These are phyloP conservation scores for Drosophila pectinifera DNA, from an alignment of 1,140 invertebrate genomes.

Conservation along the genomic window DNA sequence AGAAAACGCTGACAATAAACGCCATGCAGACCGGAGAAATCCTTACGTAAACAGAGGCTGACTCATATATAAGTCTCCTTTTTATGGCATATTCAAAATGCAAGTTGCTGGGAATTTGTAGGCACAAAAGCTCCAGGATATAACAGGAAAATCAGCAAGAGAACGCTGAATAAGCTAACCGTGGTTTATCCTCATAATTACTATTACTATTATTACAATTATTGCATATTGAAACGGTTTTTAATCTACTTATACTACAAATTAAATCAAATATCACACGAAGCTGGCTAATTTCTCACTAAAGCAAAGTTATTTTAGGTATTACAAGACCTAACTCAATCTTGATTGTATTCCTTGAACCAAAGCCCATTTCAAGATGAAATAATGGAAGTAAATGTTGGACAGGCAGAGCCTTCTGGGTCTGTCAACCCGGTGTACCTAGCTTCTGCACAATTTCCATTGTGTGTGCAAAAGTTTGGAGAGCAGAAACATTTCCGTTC, in stretches of 20 bases:
- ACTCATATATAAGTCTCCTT: conserved; percentile 23
- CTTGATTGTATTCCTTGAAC: neutral
- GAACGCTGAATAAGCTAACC: neutral
- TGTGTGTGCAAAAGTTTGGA: conserved; percentile 53
- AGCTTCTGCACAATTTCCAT: conserved; percentile 54
- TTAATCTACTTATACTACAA: too few species aligned
- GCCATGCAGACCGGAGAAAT: conserved; percentile 21
- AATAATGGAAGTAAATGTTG: neutral
- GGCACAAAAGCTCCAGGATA: too few species aligned
- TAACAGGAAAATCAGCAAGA: neutral
- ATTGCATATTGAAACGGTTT: too few species aligned
- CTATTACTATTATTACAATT: too few species aligned
- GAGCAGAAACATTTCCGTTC: conserved; percentile 39
- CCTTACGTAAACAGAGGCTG: conserved; percentile 43
- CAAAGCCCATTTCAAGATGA: neutral
- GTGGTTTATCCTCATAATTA: too few species aligned
- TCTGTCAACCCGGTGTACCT: conserved; percentile 23
- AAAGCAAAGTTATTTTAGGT: neutral
- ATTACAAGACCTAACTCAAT: neutral
- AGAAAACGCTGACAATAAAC: conserved; percentile 41
- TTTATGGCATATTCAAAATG: conserved; percentile 49
- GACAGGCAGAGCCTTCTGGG: neutral
- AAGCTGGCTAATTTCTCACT: neutral
- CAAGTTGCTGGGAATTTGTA: conserved; percentile 32
- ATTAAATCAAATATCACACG: too few species aligned